Evolutionary conservation across 2,113 vertebrate species (phyloP), one percentile per base, ranked within the genome.

Genomic region (Psilopsiagon aurifrons): DNA sequence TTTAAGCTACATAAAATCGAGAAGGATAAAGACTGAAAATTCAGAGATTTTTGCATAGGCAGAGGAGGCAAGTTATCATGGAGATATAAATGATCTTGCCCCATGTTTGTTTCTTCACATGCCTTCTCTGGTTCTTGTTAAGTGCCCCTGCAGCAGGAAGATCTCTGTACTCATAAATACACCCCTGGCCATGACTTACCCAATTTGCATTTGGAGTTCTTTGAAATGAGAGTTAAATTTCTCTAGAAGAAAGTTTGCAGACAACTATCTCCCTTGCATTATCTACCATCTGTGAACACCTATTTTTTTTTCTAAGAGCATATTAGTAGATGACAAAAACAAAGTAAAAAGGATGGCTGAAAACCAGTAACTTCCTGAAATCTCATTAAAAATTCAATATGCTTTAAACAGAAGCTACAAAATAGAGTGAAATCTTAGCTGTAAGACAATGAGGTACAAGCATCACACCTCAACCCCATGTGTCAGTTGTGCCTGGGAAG

Each of bases 111-210:
- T 46, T 73, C 66, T 57, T 88, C 43, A 76, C 13, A 29, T 43
- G 70, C 66, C 37, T 95, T 92, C 69, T 80, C 89, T 94, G 87
- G 66, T 94, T 95, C 70, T 83, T 94, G 75, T 91, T 91, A 95
- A 96, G 35, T 70, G 39, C 10, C 52, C 28, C 47, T 4, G 3
- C 4, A 86, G 69, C 51, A 92, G 70, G 60, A 92, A 92, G 64
- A 86, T 83, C 43, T 83, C 68, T 71, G 31, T 60, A 41, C 35
- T 90, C 71, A 62, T 80, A 91, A 91, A 83, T 39, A 91, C 16
- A 81, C 2, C 5, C 13, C 55, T 83, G 46, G 59, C 46, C 39
- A 68, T 35, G 60, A 69, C 66, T 95, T 93, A 90, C 17, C 71
- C 44, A 88, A 71, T 81, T 96, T 86, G 94, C 6, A 8, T 73